Base-by-base conservation (phyloP, 1,140 invertebrate genomes). In the Panulirus ornatus region DNA sequence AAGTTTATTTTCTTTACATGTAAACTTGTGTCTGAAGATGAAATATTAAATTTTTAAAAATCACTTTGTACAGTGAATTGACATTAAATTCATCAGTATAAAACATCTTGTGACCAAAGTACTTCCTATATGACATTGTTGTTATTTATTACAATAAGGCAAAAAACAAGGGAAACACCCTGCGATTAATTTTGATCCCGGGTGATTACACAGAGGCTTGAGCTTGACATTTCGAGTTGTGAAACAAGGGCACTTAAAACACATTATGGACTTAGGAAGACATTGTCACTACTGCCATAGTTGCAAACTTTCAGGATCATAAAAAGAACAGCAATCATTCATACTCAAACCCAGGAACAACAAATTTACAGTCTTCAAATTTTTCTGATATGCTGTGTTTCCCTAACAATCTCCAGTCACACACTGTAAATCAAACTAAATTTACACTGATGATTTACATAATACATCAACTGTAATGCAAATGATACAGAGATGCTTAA, bases 1-100 rank as follows among this genome's bases (percentile, higher is more conserved):
- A 89, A 89, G 54, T 89, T 89, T 89, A 89, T 89, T 89, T 82
- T 44, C 87, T 89, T 89, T 89, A 89, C 87, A 89, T 89, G 87
- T 89, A 89, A 82, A 89, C 87, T 82, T 89, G 78, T 73, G 86
- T 89, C 87, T 82, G 78, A 79, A 85, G 76, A 82, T 83, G 79
- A 89, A 82, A 73, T 89, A 89, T 83, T 73, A 70, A 75, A 73
- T 82, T 83, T 83, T 82, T 89, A 73, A 83, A 89, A 89, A 89
- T 89, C 87, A 89, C 87, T 89, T 89, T 89, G 87, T 89, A 89
- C 87, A 89, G 87, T 89, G 81, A 89, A 89, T 75, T 63, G 47
- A 75, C 54, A 27, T 58, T 78, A 38, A 75, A 76, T 89, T 83
- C 78, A 82, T 89, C 70, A 75, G 87, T 89, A 89, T 82, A 89